Evolutionary conservation across 2,888 invertebrate species (phyloP).

Genomic region (Harpalus rufipes): DNA sequence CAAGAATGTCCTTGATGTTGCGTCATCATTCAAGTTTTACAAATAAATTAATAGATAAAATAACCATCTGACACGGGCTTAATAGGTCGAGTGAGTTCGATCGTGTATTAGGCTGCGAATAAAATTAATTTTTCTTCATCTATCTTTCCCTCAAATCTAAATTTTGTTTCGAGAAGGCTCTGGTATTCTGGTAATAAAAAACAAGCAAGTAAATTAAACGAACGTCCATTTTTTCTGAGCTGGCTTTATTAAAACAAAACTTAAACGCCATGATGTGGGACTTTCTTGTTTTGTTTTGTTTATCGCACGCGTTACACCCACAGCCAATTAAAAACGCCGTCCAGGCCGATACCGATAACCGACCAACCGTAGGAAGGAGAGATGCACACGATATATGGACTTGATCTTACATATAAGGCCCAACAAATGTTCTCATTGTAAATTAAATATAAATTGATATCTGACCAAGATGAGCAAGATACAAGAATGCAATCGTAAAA

Average conservation of each 20-base stretch:
- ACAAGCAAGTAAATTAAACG: conserved; percentile 40
- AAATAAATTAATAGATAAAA: background rate
- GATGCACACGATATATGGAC: conserved; percentile 59
- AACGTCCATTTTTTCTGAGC: conserved; percentile 47
- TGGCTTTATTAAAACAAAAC: conserved; percentile 52
- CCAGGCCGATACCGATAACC: conserved; percentile 58
- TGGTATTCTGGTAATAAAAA: conserved; percentile 41
- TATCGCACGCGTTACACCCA: conserved; percentile 64
- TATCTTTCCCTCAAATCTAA: conserved; percentile 56
- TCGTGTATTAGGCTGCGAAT: background rate
- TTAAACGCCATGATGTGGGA: conserved; percentile 55
- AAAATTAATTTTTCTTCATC: conserved; percentile 8
- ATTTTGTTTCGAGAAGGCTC: conserved; percentile 41
- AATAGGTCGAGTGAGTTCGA: background rate
- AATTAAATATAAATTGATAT: conserved; percentile 37
- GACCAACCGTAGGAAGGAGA: conserved; percentile 59
- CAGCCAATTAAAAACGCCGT: conserved; percentile 66
- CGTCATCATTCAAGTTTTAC: too few relatives aligned
- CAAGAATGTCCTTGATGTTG: too few relatives aligned
- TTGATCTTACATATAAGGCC: conserved; percentile 30
- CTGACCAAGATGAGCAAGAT: background rate
- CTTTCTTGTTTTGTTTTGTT: conserved; percentile 63
- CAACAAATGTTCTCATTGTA: conserved; percentile 16
- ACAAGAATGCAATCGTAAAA: background rate
- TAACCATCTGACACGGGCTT: background rate